Base-by-base conservation (phyloP, 2,113 vertebrate genomes). In the Phalacrocorax carbo region DNA sequence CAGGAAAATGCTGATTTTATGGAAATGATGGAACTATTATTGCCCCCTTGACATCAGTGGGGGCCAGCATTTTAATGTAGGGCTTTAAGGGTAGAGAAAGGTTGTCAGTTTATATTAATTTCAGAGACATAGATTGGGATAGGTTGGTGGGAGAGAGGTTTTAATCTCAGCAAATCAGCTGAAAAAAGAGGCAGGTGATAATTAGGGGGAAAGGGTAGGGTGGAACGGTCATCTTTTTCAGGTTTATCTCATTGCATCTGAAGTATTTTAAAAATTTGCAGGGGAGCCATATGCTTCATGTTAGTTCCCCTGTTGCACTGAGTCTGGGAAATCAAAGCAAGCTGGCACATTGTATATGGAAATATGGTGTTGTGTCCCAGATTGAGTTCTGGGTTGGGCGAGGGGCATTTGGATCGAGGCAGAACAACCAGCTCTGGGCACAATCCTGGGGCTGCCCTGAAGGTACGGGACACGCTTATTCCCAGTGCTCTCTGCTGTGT, bases 1-100 rank as follows among this genome's bases (percentile, higher is more conserved):
- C 76, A 83, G 77, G 82, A 77, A 94, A 92, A 88, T 60, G 38
- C 72, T 88, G 72, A 71, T 95, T 94, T 96, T 93, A 72, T 87
- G 90, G 78, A 93, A 96, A 91, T 80, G 58, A 23, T 81, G 72
- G 86, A 85, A 52, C 26, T 84, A 0, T 76, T 91, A 65, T 36
- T 87, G 73, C 58, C 73, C 86, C 70, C 62, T 72, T 72, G 81
- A 73, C 62, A 66, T 88, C 70, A 64, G 32, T 29, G 27, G 38
- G 64, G 80, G 44, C 16, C 68, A 84, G 80, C 55, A 52, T 86
- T 83, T 90, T 68, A 71, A 52, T 48, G 23, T 36, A 66, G 66
- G 49, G 48, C 54, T 91, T 85, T 82, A 62, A 1, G 5, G 46
- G 60, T 66, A 88, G 60, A 80, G 66, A 73, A 89, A 82, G 66